phyloP scores from a whole-genome alignment of 2,113 vertebrate genomes.

The Cyprinodon tularosa region DNA sequence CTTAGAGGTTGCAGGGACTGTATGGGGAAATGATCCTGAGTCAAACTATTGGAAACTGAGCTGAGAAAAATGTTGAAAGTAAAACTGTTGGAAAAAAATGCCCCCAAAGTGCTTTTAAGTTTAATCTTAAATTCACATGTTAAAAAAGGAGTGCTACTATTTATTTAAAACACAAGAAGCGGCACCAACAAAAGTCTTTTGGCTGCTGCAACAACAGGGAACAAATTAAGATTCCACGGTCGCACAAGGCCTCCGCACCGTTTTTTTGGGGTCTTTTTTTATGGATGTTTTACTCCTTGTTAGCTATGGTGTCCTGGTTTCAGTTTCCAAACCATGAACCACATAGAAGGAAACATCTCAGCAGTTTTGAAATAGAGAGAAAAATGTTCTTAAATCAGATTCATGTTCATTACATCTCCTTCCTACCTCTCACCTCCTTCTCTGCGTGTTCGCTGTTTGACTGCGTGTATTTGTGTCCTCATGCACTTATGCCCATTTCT shows the following conservation, averaged over 20 bases:
- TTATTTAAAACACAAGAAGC: conserved; percentile 14
- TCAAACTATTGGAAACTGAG: conserved; percentile 1
- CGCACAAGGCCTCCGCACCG: conserved; percentile 42
- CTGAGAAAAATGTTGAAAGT: conserved; percentile 42
- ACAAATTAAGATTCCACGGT: conserved; percentile 70
- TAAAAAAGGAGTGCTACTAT: conserved; percentile 24
- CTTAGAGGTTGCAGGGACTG: conserved; percentile 10
- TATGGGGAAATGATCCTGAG: not conserved
- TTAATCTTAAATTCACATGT: conserved; percentile 49
- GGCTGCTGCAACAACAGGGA: conserved; percentile 52
- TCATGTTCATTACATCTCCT: not conserved
- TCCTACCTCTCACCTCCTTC: not conserved
- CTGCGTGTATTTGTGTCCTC: conserved; percentile 28
- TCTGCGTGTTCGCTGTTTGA: conserved; percentile 33
- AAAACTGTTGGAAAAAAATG: conserved; percentile 49
- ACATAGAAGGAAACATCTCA: not conserved
- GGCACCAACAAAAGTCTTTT: conserved; percentile 38
- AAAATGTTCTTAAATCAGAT: not conserved
- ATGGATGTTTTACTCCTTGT: not conserved
- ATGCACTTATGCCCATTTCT: conserved; percentile 34
- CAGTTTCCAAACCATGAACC: conserved; percentile 7
- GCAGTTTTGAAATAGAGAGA: not conserved
- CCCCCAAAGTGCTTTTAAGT: conserved; percentile 64
- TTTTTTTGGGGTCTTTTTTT: conserved; percentile 4
- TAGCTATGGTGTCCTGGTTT: conserved; percentile 26